Percentiles rank a stretch among this genome's conserved stretches.
These are phyloP conservation scores for Tympanoctomys barrerae DNA, from an alignment of 2,797 vertebrate species.

Conservation along the genomic window DNA sequence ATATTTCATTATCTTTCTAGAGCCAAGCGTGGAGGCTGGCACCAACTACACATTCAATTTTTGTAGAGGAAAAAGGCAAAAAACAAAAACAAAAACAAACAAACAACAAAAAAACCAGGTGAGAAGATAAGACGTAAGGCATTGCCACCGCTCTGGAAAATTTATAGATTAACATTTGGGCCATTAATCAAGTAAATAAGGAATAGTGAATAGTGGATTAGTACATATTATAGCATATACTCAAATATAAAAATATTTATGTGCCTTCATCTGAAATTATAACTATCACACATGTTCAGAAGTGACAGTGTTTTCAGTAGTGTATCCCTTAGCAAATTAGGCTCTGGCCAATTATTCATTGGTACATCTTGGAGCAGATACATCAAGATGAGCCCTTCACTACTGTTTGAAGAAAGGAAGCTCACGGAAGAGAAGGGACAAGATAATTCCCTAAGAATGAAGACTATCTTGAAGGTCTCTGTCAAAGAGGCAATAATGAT, in stretches of 20 bases:
- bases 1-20: not conserved
- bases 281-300: conserved; percentile 4
- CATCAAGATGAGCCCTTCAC: not conserved
- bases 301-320: not conserved
- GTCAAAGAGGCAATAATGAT: not conserved
- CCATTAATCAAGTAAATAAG: not conserved
- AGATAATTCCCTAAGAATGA: not conserved
- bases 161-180: not conserved
- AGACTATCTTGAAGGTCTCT: not conserved
- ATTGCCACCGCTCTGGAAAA: not conserved
- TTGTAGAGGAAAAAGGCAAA: not conserved
- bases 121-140: not conserved
- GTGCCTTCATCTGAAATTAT: conserved; percentile 1
- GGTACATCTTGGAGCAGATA: not conserved
- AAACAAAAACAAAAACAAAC: not conserved
- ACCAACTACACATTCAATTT: not conserved
- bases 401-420: not conserved
- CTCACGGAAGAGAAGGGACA: not conserved
- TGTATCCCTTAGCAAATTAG: not conserved
- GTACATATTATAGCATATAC: not conserved
- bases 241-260: not conserved
- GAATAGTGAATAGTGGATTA: not conserved
- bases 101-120: not conserved
- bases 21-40: not conserved
- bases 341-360: conserved; percentile 1